Percentiles rank a stretch among this genome's conserved stretches.
phyloP scores from a whole-genome alignment of 2,797 vertebrate genomes.

The Neomorphus geoffroyi region DNA sequence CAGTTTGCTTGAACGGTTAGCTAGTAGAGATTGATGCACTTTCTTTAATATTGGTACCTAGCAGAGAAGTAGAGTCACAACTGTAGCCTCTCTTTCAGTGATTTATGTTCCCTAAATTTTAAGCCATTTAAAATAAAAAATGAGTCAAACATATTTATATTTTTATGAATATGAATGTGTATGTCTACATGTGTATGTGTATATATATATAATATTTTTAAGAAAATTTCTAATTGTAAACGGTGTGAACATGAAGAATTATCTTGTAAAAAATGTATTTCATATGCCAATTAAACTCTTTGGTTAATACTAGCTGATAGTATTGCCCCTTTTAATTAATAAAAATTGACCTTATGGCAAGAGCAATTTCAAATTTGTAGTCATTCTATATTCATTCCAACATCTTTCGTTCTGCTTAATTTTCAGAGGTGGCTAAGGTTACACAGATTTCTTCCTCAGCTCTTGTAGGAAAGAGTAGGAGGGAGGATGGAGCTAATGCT shows the following conservation, averaged over 20 bases:
- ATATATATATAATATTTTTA: not conserved
- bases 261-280: not conserved
- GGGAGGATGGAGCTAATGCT: not conserved
- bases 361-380: not conserved
- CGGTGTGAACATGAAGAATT: not conserved
- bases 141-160: not conserved
- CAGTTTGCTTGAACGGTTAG: too few species aligned
- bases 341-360: not conserved
- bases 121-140: not conserved
- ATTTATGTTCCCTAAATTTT: not conserved
- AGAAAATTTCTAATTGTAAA: not conserved
- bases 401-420: not conserved
- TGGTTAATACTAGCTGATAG: not conserved
- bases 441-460: not conserved
- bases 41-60: not conserved
- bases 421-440: not conserved
- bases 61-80: not conserved
- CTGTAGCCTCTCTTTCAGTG: not conserved
- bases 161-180: not conserved
- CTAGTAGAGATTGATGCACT: not conserved
- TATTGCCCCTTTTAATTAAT: not conserved
- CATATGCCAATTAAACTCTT: not conserved
- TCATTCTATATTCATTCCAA: not conserved
- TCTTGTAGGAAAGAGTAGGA: not conserved
- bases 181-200: not conserved